A percentile compares a stretch with the other conserved stretches of the same genome.
Conservation (phyloP, 2,113 vertebrate species). For the human (Homo sapiens) region GRCh38 chr14:104757501-104758000, state of each 20-base stretch:
- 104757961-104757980: neutral
- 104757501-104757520: neutral
- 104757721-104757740: neutral
- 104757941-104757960: neutral
- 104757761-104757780: neutral
- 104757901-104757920: fast-evolving
- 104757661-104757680: no score
- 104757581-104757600: neutral
- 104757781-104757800: neutral
- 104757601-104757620: fast-evolving
- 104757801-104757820: fast-evolving
- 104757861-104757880: neutral
- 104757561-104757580: neutral
- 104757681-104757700: fast-evolving
- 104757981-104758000: no score
- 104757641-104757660: fast-evolving
- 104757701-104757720: neutral
- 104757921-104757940: fast-evolving
- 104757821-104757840: neutral
- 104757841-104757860: neutral
- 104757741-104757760: neutral
- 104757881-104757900: neutral
- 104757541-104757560: fast-evolving
- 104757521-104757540: neutral
- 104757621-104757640: no score